Conservation (phyloP, 2,113 vertebrate genomes). For the Peromyscus leucopus region DNA sequence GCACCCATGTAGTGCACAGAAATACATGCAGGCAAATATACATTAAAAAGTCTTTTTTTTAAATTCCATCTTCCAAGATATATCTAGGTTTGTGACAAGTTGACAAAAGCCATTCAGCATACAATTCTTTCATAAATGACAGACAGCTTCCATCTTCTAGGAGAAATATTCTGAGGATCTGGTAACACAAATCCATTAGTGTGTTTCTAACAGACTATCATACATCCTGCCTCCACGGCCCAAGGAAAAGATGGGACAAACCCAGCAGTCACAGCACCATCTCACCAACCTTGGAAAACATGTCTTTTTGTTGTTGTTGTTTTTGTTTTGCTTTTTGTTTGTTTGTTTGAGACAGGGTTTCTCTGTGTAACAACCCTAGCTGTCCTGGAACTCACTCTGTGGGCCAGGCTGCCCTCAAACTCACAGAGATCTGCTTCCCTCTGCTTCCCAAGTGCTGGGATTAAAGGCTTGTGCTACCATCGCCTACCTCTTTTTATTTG, state of each 20-base stretch:
- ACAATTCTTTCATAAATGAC: background rate
- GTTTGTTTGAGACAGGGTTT: too few relatives aligned
- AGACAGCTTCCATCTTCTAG: slow-evolving; percentile 65
- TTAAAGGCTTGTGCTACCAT: too few relatives aligned
- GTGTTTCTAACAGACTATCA: slow-evolving; percentile 94
- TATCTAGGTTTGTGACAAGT: background rate
- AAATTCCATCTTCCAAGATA: background rate
- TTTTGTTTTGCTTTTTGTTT: too few relatives aligned
- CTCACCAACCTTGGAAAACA: too few relatives aligned
- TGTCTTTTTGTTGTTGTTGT: too few relatives aligned
- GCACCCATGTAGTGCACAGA: background rate
- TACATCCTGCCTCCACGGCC: slow-evolving; percentile 95
- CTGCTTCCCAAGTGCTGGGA: too few relatives aligned
- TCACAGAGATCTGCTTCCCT: too few relatives aligned
- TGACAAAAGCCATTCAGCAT: background rate
- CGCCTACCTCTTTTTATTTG: too few relatives aligned
- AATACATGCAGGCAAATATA: background rate
- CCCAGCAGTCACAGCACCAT: background rate
- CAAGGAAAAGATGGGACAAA: slow-evolving; percentile 86
- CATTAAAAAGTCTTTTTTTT: background rate
- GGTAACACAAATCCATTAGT: slow-evolving; percentile 94
- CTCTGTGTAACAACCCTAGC: too few relatives aligned
- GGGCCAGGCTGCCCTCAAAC: too few relatives aligned
- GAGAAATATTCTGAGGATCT: slow-evolving; percentile 89
- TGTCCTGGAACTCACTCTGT: too few relatives aligned